Percentiles rank a stretch among this genome's conserved stretches.
These are phyloP conservation scores for Linnaemya tessellans DNA, from an alignment of 2,888 invertebrate species.

Conservation along the genomic window DNA sequence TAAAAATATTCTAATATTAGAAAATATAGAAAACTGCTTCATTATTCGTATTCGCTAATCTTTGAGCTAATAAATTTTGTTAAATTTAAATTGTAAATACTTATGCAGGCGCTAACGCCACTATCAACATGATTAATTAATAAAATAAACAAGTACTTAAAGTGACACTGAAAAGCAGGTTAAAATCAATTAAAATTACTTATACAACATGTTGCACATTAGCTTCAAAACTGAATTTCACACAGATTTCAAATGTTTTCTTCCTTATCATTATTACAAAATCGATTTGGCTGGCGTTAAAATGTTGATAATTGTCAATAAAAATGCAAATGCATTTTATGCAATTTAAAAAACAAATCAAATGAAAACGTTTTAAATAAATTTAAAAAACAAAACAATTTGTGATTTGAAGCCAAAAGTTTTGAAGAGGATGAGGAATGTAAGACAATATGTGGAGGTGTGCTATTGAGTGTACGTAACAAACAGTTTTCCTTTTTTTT, in stretches of 20 bases:
- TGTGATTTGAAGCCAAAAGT: slow-evolving; percentile 34
- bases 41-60: too few species aligned
- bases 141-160: slow-evolving; percentile 39
- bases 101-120: slow-evolving; percentile 30
- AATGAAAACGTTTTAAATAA: slow-evolving; percentile 16
- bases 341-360: slow-evolving; percentile 45
- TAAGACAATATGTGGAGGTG: slow-evolving; percentile 14
- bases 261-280: slow-evolving; percentile 66
- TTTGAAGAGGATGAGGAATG: neutral
- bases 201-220: slow-evolving; percentile 56
- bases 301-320: slow-evolving; percentile 55
- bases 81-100: neutral
- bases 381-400: neutral
- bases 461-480: slow-evolving; percentile 3
- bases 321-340: slow-evolving; percentile 38
- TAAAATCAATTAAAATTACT: slow-evolving; percentile 60
- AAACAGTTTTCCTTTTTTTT: neutral
- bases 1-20: too few species aligned
- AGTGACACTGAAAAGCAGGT: slow-evolving; percentile 57
- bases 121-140: slow-evolving; percentile 26
- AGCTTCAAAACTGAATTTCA: slow-evolving; percentile 21
- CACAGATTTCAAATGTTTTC: slow-evolving; percentile 35
- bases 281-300: slow-evolving; percentile 63
- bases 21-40: too few species aligned
- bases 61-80: neutral